Conservation (phyloP, 2,888 invertebrate species). For the Erannis defoliaria region DNA sequence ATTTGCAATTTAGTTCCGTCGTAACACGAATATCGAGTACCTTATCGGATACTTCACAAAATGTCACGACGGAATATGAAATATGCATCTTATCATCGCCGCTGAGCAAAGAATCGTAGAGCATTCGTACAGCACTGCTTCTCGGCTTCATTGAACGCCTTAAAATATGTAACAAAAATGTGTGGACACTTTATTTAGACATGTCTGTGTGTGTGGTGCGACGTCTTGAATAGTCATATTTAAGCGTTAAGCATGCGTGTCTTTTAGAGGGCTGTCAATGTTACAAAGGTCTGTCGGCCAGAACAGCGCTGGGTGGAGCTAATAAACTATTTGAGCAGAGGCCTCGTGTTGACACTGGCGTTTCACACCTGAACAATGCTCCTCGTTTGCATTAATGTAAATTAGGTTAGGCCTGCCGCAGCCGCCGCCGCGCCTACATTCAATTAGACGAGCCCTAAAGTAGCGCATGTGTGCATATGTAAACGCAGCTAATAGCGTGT, state of each 20-base stretch:
- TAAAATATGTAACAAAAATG: conserved; percentile 23
- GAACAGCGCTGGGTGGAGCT: conserved; percentile 84
- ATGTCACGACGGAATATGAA: conserved; percentile 6
- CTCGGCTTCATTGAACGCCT: conserved; percentile 8
- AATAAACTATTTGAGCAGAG: conserved; percentile 85
- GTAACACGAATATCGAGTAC: conserved; percentile 8
- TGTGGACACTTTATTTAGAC: conserved; percentile 39
- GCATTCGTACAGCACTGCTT: background rate
- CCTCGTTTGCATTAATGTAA: conserved; percentile 87
- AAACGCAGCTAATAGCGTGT: conserved; percentile 62
- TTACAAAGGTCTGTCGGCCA: conserved; percentile 81
- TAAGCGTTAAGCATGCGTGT: conserved; percentile 80
- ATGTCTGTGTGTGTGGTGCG: conserved; percentile 54
- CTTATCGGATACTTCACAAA: conserved; percentile 13
- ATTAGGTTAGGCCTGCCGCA: conserved; percentile 82
- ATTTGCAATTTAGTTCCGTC: conserved; percentile 18
- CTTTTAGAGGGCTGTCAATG: conserved; percentile 78
- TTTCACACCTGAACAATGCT: conserved; percentile 87
- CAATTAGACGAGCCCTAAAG: conserved; percentile 83
- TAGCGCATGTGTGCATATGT: conserved; percentile 78
- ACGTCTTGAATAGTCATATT: conserved; percentile 74
- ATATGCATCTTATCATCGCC: background rate
- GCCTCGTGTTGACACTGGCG: conserved; percentile 85
- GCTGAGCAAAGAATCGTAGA: too few relatives aligned
- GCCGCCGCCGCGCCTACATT: conserved; percentile 79